Evolutionary conservation across 2,888 invertebrate species (phyloP), one percentile per base, ranked within the genome.

Genomic region (Amblyjoppa fuscipennis): DNA sequence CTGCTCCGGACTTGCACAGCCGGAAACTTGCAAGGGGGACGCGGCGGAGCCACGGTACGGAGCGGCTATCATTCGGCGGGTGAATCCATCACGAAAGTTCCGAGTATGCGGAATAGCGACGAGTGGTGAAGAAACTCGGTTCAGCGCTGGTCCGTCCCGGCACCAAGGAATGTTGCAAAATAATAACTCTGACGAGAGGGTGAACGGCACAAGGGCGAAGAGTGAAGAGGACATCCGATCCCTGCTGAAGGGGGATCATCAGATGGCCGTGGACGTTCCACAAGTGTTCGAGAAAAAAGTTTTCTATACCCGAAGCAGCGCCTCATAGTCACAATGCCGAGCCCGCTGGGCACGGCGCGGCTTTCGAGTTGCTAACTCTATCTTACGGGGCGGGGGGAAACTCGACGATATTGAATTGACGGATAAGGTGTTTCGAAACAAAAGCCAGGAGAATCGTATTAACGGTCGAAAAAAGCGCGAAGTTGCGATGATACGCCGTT

Each of bases 201-300:
- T 41, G 56, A 56, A 38, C 68, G 68, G 78, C 70, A 56, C 53
- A 64, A 69, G 73, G 66, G 59, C 28, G 34, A 49, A 51, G 20
- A 20, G 61, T 56, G 53, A 71, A 83, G 53, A 11, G 77, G 51
- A 84, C 75, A 85, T 76, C 82, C 79, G 79, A 79, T 85, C 79
- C 70, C 64, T 31, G 69, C 66, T 38, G 79, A 38, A 49, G 64
- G 31, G 61, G 56, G 5, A 31, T 59, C 78, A 66, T 82, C 84
- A 81, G 84, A 86, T 83, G 81, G 81, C 75, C 61, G 41, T 61
- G 61, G 81, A 75, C 83, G 81, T 79, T 86, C 87, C 84, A 87
- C 87, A 87, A 87, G 86, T 87, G 87, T 87, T 83, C 45, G 73
- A 49, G 78, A 87, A 86, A 87, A 87, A 87, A 87, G 51, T 87